Evolutionary conservation across 2,113 vertebrate genomes (phyloP), one percentile per base, ranked within the genome.

Genomic region (Muscicapa adusta): DNA sequence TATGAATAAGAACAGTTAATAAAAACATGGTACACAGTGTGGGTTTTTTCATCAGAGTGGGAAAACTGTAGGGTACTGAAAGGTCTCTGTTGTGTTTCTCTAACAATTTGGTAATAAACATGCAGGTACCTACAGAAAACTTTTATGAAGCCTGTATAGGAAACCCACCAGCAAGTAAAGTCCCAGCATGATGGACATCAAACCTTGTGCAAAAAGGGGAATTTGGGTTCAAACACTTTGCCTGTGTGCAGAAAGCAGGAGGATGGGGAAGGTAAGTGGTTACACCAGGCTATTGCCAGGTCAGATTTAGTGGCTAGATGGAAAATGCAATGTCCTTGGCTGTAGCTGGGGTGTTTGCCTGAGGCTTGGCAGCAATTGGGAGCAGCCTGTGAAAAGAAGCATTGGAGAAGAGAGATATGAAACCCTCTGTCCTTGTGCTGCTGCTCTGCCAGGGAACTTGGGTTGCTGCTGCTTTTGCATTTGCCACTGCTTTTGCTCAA

Each of bases 381-480:
- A 87, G 12, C 42, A 80, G 15, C 18, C 50, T 54, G 42, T 42
- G 36, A 18, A 45, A 88, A 80, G 26, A 16, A 11, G 8, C 8
- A 9, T 0, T 1, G 6, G 65, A 62, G 48, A 67, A 29, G 25
- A 40, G 33, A 65, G 51, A 14, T 7, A 8, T 1, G 31, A 79
- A 57, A 48, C 12, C 18, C 14, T 10, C 24, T 0, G 1, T 2
- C 20, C 36, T 68, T 7, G 1, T 33, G 23, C 43, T 40, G 0
- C 36, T 1, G 0, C 6, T 65, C 40, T n/a, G 28, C 28, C 43
- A 68, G 36, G 15, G 14, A 16, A 17, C 28, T 14, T 40, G 36
- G 14, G 12, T 15, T 17, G 4, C 43, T 66, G 25, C 50, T 70
- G 36, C 12, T 60, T 75, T 47, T 68, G 63, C 11, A 10, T 19